Evolutionary conservation across 2,888 invertebrate genomes (phyloP).

Genomic region (Myopa tessellatipennis): DNA sequence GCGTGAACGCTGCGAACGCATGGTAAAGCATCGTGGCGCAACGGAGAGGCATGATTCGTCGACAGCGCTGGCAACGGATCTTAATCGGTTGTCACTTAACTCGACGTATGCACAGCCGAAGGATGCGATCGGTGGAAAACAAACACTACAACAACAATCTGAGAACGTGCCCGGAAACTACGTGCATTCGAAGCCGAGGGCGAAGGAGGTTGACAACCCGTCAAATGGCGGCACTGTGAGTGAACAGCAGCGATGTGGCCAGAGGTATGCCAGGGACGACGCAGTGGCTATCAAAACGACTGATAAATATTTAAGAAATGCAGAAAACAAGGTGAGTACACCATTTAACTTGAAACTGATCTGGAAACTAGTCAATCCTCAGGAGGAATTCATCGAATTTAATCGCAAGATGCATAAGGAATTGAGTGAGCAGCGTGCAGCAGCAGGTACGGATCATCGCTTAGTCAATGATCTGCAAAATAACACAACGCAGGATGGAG

Average conservation of each 20-base stretch:
- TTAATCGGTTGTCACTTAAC: constrained; percentile 35
- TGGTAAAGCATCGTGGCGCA: constrained; percentile 44
- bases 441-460: neutral
- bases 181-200: constrained; percentile 58
- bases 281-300: constrained; percentile 45
- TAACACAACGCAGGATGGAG: neutral
- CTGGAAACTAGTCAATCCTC: neutral
- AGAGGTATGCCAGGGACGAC: constrained; percentile 28
- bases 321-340: constrained; percentile 54
- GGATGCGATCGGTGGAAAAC: constrained; percentile 49
- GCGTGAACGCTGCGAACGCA: constrained; percentile 49
- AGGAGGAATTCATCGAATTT: constrained; percentile 53
- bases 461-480: neutral
- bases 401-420: constrained; percentile 59
- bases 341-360: neutral
- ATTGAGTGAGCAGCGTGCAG: constrained; percentile 54
- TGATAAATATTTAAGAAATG: constrained; percentile 55
- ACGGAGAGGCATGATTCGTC: neutral
- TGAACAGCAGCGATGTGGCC: constrained; percentile 18
- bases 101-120: constrained; percentile 49
- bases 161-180: constrained; percentile 56
- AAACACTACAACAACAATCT: constrained; percentile 46
- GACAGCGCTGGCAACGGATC: constrained; percentile 16
- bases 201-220: constrained; percentile 48
- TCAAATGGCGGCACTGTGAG: neutral